Evolutionary conservation across 23 tunicate species (phyloP), one percentile per base, ranked within the genome.

Genomic region (Phallusia fumigata): DNA sequence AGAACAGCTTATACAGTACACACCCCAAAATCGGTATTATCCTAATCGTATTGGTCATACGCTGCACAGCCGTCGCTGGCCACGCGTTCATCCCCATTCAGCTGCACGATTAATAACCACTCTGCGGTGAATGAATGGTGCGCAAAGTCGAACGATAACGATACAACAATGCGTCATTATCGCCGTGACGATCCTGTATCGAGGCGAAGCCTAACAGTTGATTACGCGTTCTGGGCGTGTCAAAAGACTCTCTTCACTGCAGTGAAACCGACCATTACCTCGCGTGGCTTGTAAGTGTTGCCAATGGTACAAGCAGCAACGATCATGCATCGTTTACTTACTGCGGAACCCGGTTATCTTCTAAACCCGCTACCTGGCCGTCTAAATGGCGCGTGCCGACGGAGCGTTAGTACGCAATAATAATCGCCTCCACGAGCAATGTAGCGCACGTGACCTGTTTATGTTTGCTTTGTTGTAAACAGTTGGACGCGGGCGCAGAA

Each of bases 361-460:
- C 69, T 58, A 58, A 58, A 58, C 69, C 69, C 11, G 69, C 13
- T 58, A 16, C 15, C 3, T 22, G 69, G 69, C 69, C 26, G 69
- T 58, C 69, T 58, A 58, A 58, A 58, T 58, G 69, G 69, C 69
- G 69, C 69, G 69, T 58, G 69, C 69, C 69, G 16, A 22, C 1
- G 16, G 13, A 24, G 69, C 28, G 69, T 58, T 13, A 21, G 69
- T 22, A 13, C 26, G 28, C 69, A 13, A 6, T 22, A 16, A 16
- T 58, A 58, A 58, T 58, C 69, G 69, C 69, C 3, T 1, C 3
- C 16, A 8, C 8, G 69, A 6, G 2, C 28, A 11, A 24, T 58
- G 69, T 58, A 21, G 69, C 58, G 58, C 69, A 24, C 69, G 69
- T 16, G 69, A 58, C 69, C 69, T 58, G 69, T 58, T 22, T 58